Base-by-base conservation (phyloP, 2,113 vertebrate species). In the Crypturellus undulatus region DNA sequence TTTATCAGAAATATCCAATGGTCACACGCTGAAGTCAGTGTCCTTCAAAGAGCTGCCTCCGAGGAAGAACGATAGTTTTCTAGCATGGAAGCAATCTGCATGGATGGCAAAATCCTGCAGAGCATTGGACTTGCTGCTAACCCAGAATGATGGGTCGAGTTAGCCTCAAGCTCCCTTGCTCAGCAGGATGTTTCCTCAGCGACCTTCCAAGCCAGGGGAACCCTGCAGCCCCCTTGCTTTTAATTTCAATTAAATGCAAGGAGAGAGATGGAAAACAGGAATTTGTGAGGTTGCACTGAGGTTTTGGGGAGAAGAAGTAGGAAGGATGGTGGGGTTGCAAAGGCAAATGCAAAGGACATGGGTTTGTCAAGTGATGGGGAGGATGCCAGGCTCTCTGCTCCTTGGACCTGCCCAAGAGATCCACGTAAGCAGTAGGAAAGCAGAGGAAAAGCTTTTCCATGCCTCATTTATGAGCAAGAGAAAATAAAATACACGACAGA, bases 21-120 rank as follows among this genome's bases (percentile, higher is more conserved):
- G 83, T 51, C 25, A 16, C 22, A n/a, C 18, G 8, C 82, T 68
- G 32, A 62, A 6, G n/a, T 64, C 79, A 40, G 25, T 36, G 54
- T 42, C 82, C 49, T 81, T 86, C 82, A 72, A 67, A 80, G 76
- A 87, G 75, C 71, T 59, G 16, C 6, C 52, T 22, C 28, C 6
- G 10, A 1, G 1, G 42, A 1, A 12, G 17, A 28, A 2, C 0
- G 0, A 36, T 2, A 28, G 15, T 0, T 0, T n/a, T n/a, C n/a
- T n/a, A n/a, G n/a, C n/a, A n/a, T n/a, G n/a, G n/a, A n/a, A n/a
- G n/a, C n/a, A n/a, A n/a, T n/a, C n/a, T n/a, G n/a, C n/a, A n/a
- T n/a, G n/a, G n/a, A n/a, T n/a, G n/a, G 17, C 67, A 22, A n/a
- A 36, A 19, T 34, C 84, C 47, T 42, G 26, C 7, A n/a, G 15